Evolutionary conservation across 2,113 vertebrate genomes (phyloP).

Genomic region (Chionomys nivalis): DNA sequence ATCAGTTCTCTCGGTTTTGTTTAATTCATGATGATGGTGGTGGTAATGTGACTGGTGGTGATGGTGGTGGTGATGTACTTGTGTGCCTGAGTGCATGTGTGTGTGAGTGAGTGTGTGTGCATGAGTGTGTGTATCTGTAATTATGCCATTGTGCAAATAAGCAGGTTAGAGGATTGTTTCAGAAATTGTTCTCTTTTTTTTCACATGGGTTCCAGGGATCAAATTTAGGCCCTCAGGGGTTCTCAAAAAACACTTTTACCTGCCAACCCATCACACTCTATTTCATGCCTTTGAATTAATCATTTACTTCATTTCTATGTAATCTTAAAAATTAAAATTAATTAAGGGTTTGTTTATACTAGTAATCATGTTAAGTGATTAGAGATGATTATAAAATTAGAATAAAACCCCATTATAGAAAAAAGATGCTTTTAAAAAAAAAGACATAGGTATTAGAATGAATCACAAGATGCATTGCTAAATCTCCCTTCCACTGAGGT

Average conservation of each 20-base stretch:
- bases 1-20: background rate
- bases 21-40: background rate
- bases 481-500: too few species aligned
- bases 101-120: background rate
- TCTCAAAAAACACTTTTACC: background rate
- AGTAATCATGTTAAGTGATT: background rate
- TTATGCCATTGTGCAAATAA: background rate
- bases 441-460: too few species aligned
- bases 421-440: too few species aligned
- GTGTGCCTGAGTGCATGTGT: too few species aligned
- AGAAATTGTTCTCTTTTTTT: background rate
- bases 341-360: background rate
- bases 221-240: background rate
- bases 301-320: background rate
- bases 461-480: too few species aligned
- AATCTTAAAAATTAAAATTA: constrained; percentile 22
- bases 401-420: too few species aligned
- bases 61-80: background rate
- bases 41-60: background rate
- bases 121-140: background rate
- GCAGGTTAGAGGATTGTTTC: background rate
- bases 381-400: too few species aligned
- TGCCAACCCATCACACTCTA: background rate
- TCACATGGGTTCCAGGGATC: background rate
- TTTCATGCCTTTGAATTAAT: background rate